phyloP scores from a whole-genome alignment of 2,113 vertebrate species.

The Perca fluviatilis region DNA sequence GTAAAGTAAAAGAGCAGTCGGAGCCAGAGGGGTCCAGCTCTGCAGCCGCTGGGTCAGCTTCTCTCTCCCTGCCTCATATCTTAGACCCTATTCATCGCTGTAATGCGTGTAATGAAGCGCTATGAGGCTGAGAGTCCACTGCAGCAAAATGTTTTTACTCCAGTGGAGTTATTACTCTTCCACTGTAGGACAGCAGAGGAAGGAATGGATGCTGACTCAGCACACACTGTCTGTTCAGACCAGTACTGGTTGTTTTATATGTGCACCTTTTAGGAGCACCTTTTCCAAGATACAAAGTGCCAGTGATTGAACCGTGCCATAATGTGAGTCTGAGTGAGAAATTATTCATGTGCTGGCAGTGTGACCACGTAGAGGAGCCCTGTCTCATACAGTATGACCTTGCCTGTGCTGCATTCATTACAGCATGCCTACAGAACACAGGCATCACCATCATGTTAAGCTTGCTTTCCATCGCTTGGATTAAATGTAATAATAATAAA shows the following conservation, averaged over 20 bases:
- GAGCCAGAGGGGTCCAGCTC: constrained; percentile 28
- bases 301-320: constrained; percentile 68
- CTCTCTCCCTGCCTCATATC: constrained; percentile 50
- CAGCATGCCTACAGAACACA: background rate
- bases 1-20: constrained; percentile 21
- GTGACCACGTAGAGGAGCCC: constrained; percentile 47
- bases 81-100: constrained; percentile 58
- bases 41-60: constrained; percentile 50
- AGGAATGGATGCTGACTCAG: constrained; percentile 75
- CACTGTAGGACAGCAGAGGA: constrained; percentile 69
- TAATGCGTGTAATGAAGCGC: constrained; percentile 77
- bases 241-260: constrained; percentile 67
- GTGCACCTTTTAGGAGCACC: constrained; percentile 64
- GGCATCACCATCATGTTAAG: background rate
- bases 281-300: constrained; percentile 74
- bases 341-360: constrained; percentile 69
- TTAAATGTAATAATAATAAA: background rate
- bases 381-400: constrained; percentile 57
- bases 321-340: constrained; percentile 75
- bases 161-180: constrained; percentile 74
- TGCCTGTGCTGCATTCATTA: constrained; percentile 51
- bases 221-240: constrained; percentile 61
- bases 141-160: constrained; percentile 80
- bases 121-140: constrained; percentile 71
- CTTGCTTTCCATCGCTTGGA: background rate